These are phyloP conservation scores for Plebejus anna DNA, from an alignment of 2,888 invertebrate genomes.

Conservation along the genomic window DNA sequence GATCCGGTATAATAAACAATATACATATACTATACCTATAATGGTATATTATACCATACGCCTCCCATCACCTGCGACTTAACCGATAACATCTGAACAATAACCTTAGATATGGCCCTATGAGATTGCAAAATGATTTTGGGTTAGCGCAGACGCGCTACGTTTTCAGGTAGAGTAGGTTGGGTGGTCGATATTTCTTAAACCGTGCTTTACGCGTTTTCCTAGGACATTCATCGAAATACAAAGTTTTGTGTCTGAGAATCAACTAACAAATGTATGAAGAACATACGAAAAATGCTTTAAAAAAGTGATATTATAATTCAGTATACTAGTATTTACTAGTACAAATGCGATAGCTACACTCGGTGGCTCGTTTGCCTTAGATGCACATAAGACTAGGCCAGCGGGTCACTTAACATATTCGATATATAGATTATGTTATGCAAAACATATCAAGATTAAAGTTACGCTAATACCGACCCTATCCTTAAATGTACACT, in stretches of 20 bases:
- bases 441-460: slow-evolving; percentile 32
- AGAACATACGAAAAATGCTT: too few relatives aligned
- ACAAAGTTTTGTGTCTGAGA: too few relatives aligned
- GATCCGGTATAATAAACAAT: neutral
- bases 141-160: neutral
- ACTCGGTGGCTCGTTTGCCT: neutral
- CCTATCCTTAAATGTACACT: neutral
- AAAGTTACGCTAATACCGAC: slow-evolving; percentile 28
- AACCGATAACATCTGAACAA: slow-evolving; percentile 5
- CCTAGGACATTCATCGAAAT: too few relatives aligned
- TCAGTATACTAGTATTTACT: too few relatives aligned
- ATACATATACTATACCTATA: too few relatives aligned
- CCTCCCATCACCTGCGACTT: slow-evolving; percentile 2
- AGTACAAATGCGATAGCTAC: neutral
- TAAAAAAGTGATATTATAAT: too few relatives aligned
- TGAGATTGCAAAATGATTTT: neutral
- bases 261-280: too few relatives aligned
- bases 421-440: slow-evolving; percentile 38
- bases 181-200: neutral
- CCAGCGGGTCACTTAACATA: slow-evolving; percentile 29
- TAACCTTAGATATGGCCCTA: neutral
- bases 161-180: neutral
- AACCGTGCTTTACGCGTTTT: too few relatives aligned
- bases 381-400: slow-evolving; percentile 26
- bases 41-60: neutral